phyloP scores from a whole-genome alignment of 1,140 invertebrate species.

The Drosophila micromelanica region DNA sequence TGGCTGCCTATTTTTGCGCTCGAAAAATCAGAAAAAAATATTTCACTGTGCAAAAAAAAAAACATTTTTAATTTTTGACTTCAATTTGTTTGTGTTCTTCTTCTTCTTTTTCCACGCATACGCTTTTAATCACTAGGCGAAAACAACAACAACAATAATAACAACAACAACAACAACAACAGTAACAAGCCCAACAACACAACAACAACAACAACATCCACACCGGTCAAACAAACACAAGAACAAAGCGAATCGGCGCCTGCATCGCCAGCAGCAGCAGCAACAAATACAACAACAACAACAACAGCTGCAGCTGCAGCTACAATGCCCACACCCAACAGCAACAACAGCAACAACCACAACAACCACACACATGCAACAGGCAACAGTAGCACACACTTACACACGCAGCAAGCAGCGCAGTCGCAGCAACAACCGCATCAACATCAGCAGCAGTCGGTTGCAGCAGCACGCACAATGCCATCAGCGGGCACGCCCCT shows the following conservation, averaged over 20 bases:
- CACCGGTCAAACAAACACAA: conserved; percentile 76
- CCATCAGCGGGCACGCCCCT: conserved; percentile 30
- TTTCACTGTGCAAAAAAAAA: conserved; percentile 27
- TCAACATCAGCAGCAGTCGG: conserved; percentile 7
- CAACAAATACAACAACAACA: conserved; percentile 26
- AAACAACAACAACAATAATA: conserved; percentile 70
- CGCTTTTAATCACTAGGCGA: conserved; percentile 78
- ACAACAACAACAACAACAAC: conserved; percentile 33
- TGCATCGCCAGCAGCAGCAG: conserved; percentile 42
- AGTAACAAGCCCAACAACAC: conserved; percentile 50
- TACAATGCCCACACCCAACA: conserved; percentile 31
- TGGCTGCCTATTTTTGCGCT: conserved; percentile 65
- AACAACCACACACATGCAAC: conserved; percentile 42
- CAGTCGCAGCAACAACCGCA: conserved; percentile 21
- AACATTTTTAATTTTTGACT: conserved; percentile 75
- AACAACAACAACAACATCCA: conserved; percentile 59
- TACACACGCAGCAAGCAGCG: conserved; percentile 44
- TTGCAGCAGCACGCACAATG: conserved; percentile 50
- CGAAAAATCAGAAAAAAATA: conserved; percentile 31
- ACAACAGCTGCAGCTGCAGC: conserved; percentile 12
- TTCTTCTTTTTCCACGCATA: conserved; percentile 75
- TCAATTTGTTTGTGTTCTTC: conserved; percentile 81
- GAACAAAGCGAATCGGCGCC: conserved; percentile 64
- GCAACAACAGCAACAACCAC: conserved; percentile 21
- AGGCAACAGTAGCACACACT: conserved; percentile 46